Percentiles rank a stretch among this genome's conserved stretches.
Conservation (phyloP, 1,140 invertebrate genomes). For the Papilio machaon region DNA sequence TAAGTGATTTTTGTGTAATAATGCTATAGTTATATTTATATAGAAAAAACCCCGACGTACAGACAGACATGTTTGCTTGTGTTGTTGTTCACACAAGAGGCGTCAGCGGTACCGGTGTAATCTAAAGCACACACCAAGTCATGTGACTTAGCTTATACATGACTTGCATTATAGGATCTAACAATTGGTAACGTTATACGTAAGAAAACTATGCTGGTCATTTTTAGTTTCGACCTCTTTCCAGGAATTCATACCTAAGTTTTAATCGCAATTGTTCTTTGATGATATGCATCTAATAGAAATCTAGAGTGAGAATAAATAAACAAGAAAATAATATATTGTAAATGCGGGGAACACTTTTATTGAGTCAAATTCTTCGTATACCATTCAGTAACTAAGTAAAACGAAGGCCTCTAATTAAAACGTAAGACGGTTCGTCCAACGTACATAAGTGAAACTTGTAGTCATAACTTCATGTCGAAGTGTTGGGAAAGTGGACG, state of each 20-base stretch:
- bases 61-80: not conserved
- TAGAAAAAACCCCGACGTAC: conserved; percentile 10
- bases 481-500: not conserved
- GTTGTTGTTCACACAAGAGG: conserved; percentile 3
- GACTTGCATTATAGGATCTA: conserved; percentile 1
- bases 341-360: no score
- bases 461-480: not conserved
- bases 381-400: not conserved
- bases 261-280: no score
- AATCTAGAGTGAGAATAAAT: no score
- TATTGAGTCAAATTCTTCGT: no score
- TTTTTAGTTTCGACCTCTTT: not conserved
- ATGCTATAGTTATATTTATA: not conserved
- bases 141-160: not conserved
- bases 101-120: conserved; percentile 5
- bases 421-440: not conserved
- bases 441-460: not conserved
- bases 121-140: conserved; percentile 2
- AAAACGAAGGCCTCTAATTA: not conserved
- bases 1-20: not conserved
- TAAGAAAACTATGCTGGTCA: not conserved
- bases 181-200: not conserved
- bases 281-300: no score
- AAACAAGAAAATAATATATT: no score
- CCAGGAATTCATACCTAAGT: no score